Evolutionary conservation across 2,888 invertebrate species (phyloP).

Genomic region (Drosophila fulvimacula): DNA sequence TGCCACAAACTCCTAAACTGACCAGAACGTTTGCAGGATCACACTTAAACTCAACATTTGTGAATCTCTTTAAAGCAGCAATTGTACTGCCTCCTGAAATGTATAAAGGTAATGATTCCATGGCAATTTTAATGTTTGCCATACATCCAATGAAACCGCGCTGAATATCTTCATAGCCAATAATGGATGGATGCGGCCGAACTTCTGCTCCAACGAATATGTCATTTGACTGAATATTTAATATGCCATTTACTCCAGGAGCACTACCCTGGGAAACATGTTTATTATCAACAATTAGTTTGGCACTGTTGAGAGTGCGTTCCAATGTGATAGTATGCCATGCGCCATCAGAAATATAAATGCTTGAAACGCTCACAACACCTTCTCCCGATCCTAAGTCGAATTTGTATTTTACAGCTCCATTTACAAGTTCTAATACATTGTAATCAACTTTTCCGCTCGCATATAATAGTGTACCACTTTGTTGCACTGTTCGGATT

Average conservation of each 20-base stretch:
- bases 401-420: constrained; percentile 94
- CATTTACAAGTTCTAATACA: constrained; percentile 93
- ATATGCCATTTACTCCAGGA: constrained; percentile 91
- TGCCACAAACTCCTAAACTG: constrained; percentile 89
- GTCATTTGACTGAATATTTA: constrained; percentile 93
- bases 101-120: constrained; percentile 90
- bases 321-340: constrained; percentile 94
- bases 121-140: constrained; percentile 92
- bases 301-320: constrained; percentile 91
- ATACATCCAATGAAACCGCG: constrained; percentile 96
- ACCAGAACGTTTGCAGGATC: constrained; percentile 87
- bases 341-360: constrained; percentile 92
- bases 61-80: constrained; percentile 88
- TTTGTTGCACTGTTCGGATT: constrained; percentile 92
- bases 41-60: constrained; percentile 90
- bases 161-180: constrained; percentile 90
- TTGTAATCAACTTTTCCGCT: constrained; percentile 95
- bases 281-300: constrained; percentile 91
- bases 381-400: constrained; percentile 97
- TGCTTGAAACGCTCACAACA: constrained; percentile 90
- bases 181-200: constrained; percentile 89
- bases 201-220: constrained; percentile 94
- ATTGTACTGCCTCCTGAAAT: constrained; percentile 88
- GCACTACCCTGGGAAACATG: constrained; percentile 91
- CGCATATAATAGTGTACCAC: constrained; percentile 94